phyloP scores from a whole-genome alignment of 2,113 vertebrate genomes.

The Calcarius ornatus region DNA sequence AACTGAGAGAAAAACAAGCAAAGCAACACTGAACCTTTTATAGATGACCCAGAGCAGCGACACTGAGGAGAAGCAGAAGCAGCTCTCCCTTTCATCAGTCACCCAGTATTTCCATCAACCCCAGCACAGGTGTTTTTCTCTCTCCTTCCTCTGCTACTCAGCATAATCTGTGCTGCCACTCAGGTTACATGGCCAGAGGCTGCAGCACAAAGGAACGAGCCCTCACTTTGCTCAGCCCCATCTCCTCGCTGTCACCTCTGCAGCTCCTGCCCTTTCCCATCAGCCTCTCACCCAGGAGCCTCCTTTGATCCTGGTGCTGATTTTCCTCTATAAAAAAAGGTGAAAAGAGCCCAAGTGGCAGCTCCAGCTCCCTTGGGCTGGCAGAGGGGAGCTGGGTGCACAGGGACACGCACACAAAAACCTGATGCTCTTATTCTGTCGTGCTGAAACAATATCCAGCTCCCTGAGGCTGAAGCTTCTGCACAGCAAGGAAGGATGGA shows the following conservation, averaged over 20 bases:
- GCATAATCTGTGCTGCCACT: not conserved
- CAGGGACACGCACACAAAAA: not conserved
- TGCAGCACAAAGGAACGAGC: not conserved
- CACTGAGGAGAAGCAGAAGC: not conserved
- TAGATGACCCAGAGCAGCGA: not conserved
- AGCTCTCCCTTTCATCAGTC: not conserved
- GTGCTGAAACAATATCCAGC: not conserved
- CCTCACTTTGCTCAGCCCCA: accelerated
- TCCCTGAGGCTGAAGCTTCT: not conserved
- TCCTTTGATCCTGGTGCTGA: not conserved
- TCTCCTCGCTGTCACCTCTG: not conserved
- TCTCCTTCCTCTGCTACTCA: not conserved
- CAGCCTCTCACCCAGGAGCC: not conserved
- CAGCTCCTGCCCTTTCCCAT: not conserved
- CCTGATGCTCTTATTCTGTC: not conserved
- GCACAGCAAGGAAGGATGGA: accelerated
- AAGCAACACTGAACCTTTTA: not conserved
- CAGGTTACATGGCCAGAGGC: not conserved
- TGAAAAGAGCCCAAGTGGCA: not conserved
- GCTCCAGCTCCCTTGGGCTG: not conserved
- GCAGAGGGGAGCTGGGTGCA: not conserved
- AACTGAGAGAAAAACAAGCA: not conserved
- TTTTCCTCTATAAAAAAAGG: not conserved
- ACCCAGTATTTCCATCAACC: not conserved
- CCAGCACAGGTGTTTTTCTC: not conserved